phyloP scores from a whole-genome alignment of 2,797 vertebrate species.

The Forpus xanthops region DNA sequence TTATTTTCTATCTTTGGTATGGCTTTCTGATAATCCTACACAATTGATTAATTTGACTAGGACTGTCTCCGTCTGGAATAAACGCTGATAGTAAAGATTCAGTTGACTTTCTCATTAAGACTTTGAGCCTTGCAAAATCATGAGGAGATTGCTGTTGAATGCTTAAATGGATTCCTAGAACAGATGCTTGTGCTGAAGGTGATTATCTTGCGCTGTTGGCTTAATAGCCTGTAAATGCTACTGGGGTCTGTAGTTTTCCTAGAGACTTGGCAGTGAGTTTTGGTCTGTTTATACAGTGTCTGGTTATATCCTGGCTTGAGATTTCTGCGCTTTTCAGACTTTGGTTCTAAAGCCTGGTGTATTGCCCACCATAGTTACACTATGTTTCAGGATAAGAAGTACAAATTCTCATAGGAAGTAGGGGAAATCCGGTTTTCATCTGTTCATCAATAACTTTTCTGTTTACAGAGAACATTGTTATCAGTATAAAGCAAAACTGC shows the following conservation, averaged over 20 bases:
- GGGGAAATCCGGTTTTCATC: constrained; percentile 19
- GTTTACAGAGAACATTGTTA: neutral
- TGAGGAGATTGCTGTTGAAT: constrained; percentile 18
- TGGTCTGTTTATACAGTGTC: constrained; percentile 13
- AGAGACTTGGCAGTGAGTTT: constrained; percentile 33
- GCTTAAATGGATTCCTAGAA: constrained; percentile 12
- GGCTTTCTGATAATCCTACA: constrained; percentile 5
- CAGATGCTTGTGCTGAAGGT: constrained; percentile 12
- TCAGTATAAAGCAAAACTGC: neutral
- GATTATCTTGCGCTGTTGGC: neutral
- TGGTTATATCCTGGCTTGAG: neutral
- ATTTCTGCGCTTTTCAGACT: constrained; percentile 11
- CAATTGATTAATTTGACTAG: constrained; percentile 32
- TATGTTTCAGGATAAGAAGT: neutral
- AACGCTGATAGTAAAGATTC: neutral
- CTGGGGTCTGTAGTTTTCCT: neutral
- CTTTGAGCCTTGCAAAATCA: constrained; percentile 27
- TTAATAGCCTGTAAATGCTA: neutral
- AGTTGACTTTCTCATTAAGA: constrained; percentile 30
- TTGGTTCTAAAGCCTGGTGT: neutral
- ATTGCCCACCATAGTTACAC: neutral
- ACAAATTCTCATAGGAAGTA: neutral
- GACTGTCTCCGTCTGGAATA: neutral
- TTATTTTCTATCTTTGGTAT: neutral
- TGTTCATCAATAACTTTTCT: constrained; percentile 11